Percentiles rank a stretch among this genome's conserved stretches.
Evolutionary conservation across 2,888 invertebrate species (phyloP).

Genomic region (Leucophenga montana): DNA sequence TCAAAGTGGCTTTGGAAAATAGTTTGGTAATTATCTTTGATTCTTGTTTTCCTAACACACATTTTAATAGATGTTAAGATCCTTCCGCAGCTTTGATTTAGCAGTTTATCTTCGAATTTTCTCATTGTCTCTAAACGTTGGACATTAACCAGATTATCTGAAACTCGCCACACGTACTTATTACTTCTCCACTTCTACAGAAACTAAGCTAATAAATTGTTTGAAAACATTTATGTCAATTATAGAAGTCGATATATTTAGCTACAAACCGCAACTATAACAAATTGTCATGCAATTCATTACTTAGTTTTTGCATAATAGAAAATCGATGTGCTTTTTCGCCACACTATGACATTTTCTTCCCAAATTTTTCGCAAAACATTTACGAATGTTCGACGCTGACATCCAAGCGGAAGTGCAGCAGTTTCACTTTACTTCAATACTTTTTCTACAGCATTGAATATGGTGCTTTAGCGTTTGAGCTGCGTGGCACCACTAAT

Average conservation of each 20-base stretch:
- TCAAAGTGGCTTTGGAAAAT: no score
- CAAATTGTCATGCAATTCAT: constrained; percentile 24
- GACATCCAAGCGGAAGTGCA: background rate
- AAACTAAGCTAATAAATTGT: constrained; percentile 9
- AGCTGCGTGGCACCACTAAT: constrained; percentile 23
- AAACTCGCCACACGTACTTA: no score
- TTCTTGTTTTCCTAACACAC: no score
- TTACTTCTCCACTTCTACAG: background rate
- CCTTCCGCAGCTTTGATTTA: no score
- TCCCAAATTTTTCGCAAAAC: background rate
- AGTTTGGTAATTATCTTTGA: no score
- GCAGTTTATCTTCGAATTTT: no score
- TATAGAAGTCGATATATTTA: constrained; percentile 12
- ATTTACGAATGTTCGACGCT: constrained; percentile 9
- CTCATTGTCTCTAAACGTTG: no score
- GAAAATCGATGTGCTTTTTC: no score
- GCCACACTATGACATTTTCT: background rate
- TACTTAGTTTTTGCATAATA: constrained; percentile 9
- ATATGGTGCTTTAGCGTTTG: background rate
- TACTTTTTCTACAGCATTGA: background rate
- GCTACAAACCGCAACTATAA: background rate
- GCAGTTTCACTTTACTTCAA: no score
- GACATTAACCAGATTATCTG: no score
- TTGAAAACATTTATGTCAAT: constrained; percentile 14
- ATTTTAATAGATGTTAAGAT: no score